Base-by-base conservation (phyloP, 2,888 invertebrate genomes). In the Exephanes ischioxanthus region DNA sequence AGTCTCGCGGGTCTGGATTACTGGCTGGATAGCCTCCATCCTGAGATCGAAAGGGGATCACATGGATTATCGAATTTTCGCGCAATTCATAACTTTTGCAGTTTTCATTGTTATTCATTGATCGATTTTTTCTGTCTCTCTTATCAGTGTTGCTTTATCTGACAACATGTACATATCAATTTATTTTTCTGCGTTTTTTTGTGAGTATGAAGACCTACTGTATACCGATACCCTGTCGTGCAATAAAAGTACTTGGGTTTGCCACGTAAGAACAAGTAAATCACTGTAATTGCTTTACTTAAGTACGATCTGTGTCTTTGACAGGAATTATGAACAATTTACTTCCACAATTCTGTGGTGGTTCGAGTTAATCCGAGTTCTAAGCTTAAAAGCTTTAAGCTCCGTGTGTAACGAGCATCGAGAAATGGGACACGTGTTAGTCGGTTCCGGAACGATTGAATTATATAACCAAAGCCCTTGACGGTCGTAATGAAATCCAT, bases 401-500 rank as follows among this genome's bases (percentile, higher is more conserved):
- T 66, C 5, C 66, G 33, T 26, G 51, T 22, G 63, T 16, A 53
- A 66, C 53, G 63, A 76, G 22, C 30, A 11, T 78, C 37, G 61
- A 61, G 73, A 73, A 73, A 73, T 58, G 73, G 73, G 26, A n/a
- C 61, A 58, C 41, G 66, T 51, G 48, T 76, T 51, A 30, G 75
- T 76, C 66, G 63, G 6, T 51, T 51, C 14, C 61, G 45, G 33
- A 16, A 33, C 72, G 63, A 72, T 72, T 72, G 72, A 80, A 66
- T 51, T 72, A 58, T 72, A 67, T 51, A 63, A 66, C 51, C 67
- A 61, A 53, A 73, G 70, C 33, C 22, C 30, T 67, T 61, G 51
- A 63, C 61, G 73, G 61, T 61, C 61, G 45, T 78, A 75, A 79
- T 75, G 41, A 75, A 79, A 75, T 63, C 61, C 33, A 61, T 53